These are phyloP conservation scores for Medauroidea extradentata DNA, from an alignment of 1,140 invertebrate genomes.

Conservation along the genomic window DNA sequence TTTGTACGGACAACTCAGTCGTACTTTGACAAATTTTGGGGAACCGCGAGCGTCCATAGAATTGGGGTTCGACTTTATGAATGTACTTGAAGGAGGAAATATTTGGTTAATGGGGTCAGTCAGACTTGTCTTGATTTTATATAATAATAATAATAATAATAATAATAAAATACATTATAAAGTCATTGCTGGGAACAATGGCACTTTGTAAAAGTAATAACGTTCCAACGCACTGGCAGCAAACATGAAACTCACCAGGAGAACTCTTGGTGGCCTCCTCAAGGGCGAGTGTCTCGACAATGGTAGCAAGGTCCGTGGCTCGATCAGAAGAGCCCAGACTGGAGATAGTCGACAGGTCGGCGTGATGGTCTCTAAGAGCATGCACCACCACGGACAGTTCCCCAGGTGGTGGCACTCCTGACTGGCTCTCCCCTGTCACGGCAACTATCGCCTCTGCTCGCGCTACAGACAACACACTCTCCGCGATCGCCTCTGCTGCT, in stretches of 20 bases:
- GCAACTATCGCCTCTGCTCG: conserved; percentile 69
- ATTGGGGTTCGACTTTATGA: no score
- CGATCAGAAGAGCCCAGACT: conserved; percentile 45
- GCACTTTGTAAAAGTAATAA: no score
- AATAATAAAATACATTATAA: no score
- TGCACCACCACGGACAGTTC: conserved; percentile 55
- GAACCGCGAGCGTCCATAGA: no score
- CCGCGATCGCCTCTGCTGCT: conserved; percentile 86
- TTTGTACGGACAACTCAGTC: no score
- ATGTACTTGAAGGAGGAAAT: no score
- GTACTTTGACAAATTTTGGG: no score
- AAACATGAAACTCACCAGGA: not conserved
- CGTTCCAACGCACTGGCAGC: no score
- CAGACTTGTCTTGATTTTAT: no score
- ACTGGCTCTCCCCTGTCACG: conserved; percentile 50
- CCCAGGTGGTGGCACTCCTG: not conserved
- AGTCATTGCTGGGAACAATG: no score
- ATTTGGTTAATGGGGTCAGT: no score
- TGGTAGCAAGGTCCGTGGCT: conserved; percentile 71
- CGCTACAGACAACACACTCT: conserved; percentile 77
- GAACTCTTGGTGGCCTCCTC: conserved; percentile 42
- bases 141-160: no score
- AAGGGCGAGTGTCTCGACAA: conserved; percentile 72
- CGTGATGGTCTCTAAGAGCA: conserved; percentile 53
- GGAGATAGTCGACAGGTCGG: conserved; percentile 61